Base-by-base conservation (phyloP, 2,888 invertebrate species). In the Microplitis manilae region DNA sequence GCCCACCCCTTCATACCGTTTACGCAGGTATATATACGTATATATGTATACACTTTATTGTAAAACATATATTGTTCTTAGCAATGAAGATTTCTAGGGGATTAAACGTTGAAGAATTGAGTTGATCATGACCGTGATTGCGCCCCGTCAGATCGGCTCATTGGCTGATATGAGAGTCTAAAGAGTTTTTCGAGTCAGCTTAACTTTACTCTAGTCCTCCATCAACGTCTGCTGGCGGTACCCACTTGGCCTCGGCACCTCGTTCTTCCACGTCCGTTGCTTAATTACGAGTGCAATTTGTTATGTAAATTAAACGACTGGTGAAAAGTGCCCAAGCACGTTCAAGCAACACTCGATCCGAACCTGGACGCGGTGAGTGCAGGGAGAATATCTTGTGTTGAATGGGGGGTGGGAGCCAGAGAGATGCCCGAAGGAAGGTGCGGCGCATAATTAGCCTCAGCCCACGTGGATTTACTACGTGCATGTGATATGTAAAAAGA, bases 1-100 rank as follows among this genome's bases (percentile, higher is more conserved):
- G 87, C 85, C 86, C 88, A 87, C 88, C 88, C 88, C 86, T 86
- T 80, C 85, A 84, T 86, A 85, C 85, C 87, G 84, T 87, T 88
- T 87, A 87, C 87, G 85, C 84, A 83, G 82, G 84, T 81, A 30
- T 30, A 30, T 17, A 17, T 17, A 17, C 1, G 84, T 81, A 30
- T 30, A 30, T 30, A 30, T 30, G 0, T 30, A 30, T 4, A 30
- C 4, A 50, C 50, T 50, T 50, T 50, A 50, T 50, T 50, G 50
- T 50, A 50, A 50, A 50, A 50, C 4, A 50, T 50, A 50, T 50
- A 50, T 13, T 50, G 50, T 50, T 50, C 8, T 8, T 13, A 50
- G 50, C 13, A 50, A 50, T 50, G 13, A 50, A 50, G 50, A 50
- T 13, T 50, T 50, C 13, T 13, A 50, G 13, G 50, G 30, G 30